Conservation (phyloP, 2,113 vertebrate genomes). For the Muscicapa adusta region DNA sequence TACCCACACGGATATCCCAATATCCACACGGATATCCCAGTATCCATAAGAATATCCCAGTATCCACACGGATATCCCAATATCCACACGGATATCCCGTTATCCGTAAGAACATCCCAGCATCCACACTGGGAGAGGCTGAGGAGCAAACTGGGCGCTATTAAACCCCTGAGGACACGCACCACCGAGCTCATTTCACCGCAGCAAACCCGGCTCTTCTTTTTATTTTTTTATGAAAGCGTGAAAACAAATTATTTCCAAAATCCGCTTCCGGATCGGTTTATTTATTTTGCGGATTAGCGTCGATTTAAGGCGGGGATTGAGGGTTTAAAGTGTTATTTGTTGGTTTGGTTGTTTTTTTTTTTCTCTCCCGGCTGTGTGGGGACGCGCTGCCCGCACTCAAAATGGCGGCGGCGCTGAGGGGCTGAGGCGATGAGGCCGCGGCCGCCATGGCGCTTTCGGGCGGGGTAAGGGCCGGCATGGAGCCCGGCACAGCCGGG, state of each 20-base stretch:
- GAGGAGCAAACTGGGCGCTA: fast-evolving
- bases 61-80: not conserved
- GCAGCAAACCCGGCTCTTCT: fast-evolving
- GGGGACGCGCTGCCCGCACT: not conserved
- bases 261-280: fast-evolving
- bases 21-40: too few relatives aligned
- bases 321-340: fast-evolving
- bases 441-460: not conserved
- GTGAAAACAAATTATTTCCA: fast-evolving
- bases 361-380: fast-evolving
- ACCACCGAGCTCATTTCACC: fast-evolving
- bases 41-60: too few relatives aligned
- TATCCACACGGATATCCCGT: not conserved
- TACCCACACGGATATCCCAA: too few relatives aligned
- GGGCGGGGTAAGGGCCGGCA: not conserved
- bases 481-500: not conserved
- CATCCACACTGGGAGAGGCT: not conserved
- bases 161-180: not conserved
- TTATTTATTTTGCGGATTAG: not conserved
- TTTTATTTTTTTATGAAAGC: not conserved
- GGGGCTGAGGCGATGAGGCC: not conserved
- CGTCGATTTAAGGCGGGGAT: fast-evolving
- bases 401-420: not conserved
- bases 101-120: not conserved
- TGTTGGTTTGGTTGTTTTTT: too few relatives aligned